Conservation (phyloP, 2,113 vertebrate species). For the Tragelaphus scriptus region DNA sequence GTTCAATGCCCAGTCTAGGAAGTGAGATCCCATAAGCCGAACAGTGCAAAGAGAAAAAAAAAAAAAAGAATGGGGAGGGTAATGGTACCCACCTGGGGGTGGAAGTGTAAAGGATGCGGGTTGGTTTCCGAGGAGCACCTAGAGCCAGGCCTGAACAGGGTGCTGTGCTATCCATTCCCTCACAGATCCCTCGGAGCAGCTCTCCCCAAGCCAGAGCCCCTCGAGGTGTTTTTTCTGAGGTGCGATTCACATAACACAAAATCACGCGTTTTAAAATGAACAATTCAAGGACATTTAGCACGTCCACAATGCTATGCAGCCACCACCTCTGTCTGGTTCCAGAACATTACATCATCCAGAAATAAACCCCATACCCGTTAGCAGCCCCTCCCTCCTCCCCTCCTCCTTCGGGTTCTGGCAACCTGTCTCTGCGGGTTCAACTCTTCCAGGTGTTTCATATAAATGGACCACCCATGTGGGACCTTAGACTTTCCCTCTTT, state of each 20-base stretch:
- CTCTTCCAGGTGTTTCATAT: not conserved
- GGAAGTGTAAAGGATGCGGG: not conserved
- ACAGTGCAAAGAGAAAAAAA: not conserved
- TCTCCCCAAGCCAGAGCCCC: not conserved
- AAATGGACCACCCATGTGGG: not conserved
- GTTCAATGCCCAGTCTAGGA: not conserved
- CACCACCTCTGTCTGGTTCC: not conserved
- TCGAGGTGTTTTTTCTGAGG: not conserved
- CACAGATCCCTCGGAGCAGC: not conserved
- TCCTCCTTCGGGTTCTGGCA: too few species aligned
- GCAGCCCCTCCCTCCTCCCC: not conserved
- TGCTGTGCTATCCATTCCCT: not conserved
- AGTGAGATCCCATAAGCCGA: not conserved
- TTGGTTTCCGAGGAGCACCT: not conserved
- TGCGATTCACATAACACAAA: not conserved
- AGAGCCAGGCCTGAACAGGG: not conserved
- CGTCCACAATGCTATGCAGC: rapidly evolving
- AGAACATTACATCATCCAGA: not conserved
- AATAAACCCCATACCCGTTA: not conserved
- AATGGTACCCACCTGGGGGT: too few species aligned
- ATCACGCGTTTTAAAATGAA: not conserved
- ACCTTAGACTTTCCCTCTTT: not conserved
- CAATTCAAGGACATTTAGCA: not conserved
- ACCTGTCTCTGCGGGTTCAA: not conserved
- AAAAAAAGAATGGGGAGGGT: not conserved